Conservation (phyloP, 1,140 invertebrate genomes). For the Panagrolaimus sp. region DNA sequence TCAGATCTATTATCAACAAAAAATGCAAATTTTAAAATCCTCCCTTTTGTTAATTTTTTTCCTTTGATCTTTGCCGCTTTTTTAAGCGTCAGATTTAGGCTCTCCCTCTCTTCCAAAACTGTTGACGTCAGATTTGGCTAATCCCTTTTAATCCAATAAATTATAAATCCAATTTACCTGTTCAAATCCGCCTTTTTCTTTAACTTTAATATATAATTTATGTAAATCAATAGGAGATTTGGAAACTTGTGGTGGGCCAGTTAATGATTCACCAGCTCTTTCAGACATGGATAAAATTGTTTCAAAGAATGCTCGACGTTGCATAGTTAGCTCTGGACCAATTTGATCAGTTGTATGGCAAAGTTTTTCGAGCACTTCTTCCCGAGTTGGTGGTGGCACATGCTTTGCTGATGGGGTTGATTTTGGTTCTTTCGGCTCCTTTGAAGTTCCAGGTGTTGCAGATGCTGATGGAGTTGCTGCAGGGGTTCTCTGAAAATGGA, state of each 20-base stretch:
- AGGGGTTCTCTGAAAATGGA: neutral
- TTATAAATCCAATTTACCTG: slow-evolving; percentile 38
- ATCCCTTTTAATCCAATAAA: too few relatives aligned
- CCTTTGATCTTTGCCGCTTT: too few relatives aligned
- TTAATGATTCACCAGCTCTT: slow-evolving; percentile 40
- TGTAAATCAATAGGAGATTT: slow-evolving; percentile 54
- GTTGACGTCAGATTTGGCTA: too few relatives aligned
- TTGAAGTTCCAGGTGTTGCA: slow-evolving; percentile 5
- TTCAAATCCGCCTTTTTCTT: slow-evolving; percentile 54
- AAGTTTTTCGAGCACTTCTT: slow-evolving; percentile 41
- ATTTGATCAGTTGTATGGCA: slow-evolving; percentile 28
- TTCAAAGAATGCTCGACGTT: slow-evolving; percentile 42
- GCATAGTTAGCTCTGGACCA: slow-evolving; percentile 26
- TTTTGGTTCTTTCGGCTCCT: neutral
- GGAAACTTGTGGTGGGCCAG: slow-evolving; percentile 49
- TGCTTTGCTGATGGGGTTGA: too few relatives aligned
- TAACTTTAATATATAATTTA: slow-evolving; percentile 52
- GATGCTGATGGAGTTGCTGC: slow-evolving; percentile 12
- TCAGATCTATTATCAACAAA: too few relatives aligned
- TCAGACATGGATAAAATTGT: slow-evolving; percentile 37
- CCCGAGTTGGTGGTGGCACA: slow-evolving; percentile 1
- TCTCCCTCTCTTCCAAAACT: too few relatives aligned
- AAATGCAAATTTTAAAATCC: too few relatives aligned
- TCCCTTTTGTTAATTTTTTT: too few relatives aligned
- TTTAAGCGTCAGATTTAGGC: too few relatives aligned